phyloP scores from a whole-genome alignment of 2,888 invertebrate genomes.

The Pteria penguin region DNA sequence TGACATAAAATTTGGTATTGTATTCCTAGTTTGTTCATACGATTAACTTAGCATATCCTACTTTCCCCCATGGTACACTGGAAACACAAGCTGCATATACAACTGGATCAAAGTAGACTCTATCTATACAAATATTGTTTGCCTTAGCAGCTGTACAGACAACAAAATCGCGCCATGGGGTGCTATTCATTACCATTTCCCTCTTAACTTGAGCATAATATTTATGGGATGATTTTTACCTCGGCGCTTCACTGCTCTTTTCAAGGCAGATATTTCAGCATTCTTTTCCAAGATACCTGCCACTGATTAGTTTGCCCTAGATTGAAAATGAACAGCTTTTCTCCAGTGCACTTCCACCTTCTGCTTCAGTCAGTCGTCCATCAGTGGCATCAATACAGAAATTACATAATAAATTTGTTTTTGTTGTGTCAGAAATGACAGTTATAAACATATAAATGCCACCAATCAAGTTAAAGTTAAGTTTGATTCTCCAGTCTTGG shows the following conservation, averaged over 20 bases:
- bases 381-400: not conserved
- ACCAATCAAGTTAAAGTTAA: no score
- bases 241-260: not conserved
- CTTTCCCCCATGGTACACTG: no score
- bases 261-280: not conserved
- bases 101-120: slow-evolving; percentile 28
- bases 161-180: slow-evolving; percentile 49
- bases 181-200: slow-evolving; percentile 30
- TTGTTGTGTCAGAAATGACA: no score
- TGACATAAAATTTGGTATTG: no score
- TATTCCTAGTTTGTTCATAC: no score
- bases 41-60: no score
- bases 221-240: slow-evolving; percentile 29
- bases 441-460: no score
- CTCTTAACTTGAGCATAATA: slow-evolving; percentile 47
- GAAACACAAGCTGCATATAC: no score
- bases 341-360: slow-evolving; percentile 7
- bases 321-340: not conserved
- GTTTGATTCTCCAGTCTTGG: no score
- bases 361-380: not conserved
- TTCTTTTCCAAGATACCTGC: not conserved
- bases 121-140: slow-evolving; percentile 29
- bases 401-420: no score
- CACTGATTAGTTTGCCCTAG: not conserved
- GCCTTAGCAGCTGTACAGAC: slow-evolving; percentile 28